A percentile compares a stretch with the other conserved stretches of the same genome.
phyloP scores from a whole-genome alignment of 2,888 invertebrate species.

The Tridacna gigas region DNA sequence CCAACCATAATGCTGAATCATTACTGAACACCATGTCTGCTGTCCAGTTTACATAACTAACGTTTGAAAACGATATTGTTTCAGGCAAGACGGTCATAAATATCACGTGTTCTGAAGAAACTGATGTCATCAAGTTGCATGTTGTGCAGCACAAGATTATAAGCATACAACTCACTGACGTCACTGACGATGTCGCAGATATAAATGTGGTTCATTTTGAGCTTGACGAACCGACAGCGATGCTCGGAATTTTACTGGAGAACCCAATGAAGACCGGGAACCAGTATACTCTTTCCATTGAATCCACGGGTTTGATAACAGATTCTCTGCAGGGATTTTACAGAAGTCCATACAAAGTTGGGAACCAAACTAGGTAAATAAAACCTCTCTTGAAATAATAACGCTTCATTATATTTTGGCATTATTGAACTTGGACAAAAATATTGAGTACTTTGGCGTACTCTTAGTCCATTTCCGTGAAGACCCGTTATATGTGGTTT shows the following conservation, averaged over 20 bases:
- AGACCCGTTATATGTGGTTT: no score
- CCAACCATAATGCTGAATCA: no score
- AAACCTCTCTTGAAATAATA: no score
- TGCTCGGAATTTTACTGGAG: slow-evolving; percentile 29
- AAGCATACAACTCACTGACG: not conserved
- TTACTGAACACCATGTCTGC: no score
- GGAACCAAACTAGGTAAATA: slow-evolving; percentile 43
- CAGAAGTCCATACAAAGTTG: slow-evolving; percentile 55
- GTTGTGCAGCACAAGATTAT: slow-evolving; percentile 11
- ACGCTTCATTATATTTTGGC: no score
- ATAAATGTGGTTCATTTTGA: not conserved
- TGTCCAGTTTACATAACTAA: not conserved
- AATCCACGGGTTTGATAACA: slow-evolving; percentile 21
- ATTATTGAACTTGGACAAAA: no score
- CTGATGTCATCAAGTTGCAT: slow-evolving; percentile 39
- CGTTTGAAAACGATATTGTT: not conserved
- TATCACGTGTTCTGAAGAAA: slow-evolving; percentile 36
- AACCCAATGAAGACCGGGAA: slow-evolving; percentile 19
- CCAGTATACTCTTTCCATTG: slow-evolving; percentile 40
- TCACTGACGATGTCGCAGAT: not conserved
- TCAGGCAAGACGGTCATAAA: slow-evolving; percentile 41
- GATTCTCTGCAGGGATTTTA: slow-evolving; percentile 45
- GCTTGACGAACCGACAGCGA: slow-evolving; percentile 7
- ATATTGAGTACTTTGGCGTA: no score
- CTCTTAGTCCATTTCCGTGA: no score